Conservation (phyloP, 2,888 invertebrate genomes). For the Cerastis leucographa region DNA sequence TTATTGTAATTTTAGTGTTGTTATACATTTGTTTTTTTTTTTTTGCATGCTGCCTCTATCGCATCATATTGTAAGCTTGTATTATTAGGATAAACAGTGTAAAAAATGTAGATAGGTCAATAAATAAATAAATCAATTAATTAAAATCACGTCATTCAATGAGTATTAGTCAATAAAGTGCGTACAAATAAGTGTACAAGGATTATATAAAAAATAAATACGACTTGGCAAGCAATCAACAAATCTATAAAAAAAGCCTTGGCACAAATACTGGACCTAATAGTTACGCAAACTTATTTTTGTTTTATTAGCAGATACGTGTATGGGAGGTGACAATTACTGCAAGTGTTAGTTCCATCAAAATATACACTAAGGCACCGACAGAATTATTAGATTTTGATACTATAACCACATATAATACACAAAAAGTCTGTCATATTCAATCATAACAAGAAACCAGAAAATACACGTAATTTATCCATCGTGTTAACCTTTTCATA, state of each 20-base stretch:
- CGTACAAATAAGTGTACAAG: not conserved
- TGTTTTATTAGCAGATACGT: conserved; percentile 36
- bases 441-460: conserved; percentile 20
- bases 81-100: too few species aligned
- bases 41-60: too few species aligned
- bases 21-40: too few species aligned
- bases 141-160: not conserved
- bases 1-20: too few species aligned
- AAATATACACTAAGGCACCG: not conserved
- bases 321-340: conserved; percentile 28
- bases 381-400: too few species aligned
- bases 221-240: not conserved
- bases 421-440: conserved; percentile 3
- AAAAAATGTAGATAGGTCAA: too few species aligned
- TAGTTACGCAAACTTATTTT: conserved; percentile 27
- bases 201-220: conserved; percentile 24
- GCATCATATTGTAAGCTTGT: too few species aligned
- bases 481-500: conserved; percentile 40
- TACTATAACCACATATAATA: not conserved
- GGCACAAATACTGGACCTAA: conserved; percentile 42
- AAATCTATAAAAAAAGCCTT: conserved; percentile 21
- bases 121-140: too few species aligned
- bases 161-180: not conserved
- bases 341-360: not conserved
- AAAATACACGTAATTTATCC: conserved; percentile 18